A percentile compares a stretch with the other conserved stretches of the same genome.
These are phyloP conservation scores for Sphinx pinastri DNA, from an alignment of 2,888 invertebrate genomes.

Conservation along the genomic window DNA sequence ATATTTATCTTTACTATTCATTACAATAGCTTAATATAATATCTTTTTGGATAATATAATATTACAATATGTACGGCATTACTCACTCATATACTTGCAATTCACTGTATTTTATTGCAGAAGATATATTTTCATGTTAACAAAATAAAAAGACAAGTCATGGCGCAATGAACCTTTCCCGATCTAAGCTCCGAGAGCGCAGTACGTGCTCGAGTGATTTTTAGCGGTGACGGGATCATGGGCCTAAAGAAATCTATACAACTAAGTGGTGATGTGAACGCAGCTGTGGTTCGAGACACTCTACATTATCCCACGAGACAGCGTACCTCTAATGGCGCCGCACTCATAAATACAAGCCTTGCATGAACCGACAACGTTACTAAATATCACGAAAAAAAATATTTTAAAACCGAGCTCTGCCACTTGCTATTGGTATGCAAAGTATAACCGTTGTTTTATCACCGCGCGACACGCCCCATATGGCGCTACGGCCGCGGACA, in stretches of 20 bases:
- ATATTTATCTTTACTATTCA: not conserved
- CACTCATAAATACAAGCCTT: constrained; percentile 39
- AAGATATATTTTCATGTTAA: not conserved
- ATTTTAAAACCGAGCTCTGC: constrained; percentile 5
- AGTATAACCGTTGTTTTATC: constrained; percentile 38
- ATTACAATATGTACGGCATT: no score
- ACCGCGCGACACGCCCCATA: constrained; percentile 25
- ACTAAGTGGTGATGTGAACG: constrained; percentile 52
- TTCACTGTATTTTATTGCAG: not conserved
- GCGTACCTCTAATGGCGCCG: constrained; percentile 42
- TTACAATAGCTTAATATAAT: no score
- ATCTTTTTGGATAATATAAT: no score
- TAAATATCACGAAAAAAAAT: constrained; percentile 17
- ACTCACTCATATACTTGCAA: no score
- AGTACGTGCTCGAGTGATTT: constrained; percentile 57
- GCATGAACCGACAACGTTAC: constrained; percentile 26
- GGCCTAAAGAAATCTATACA: constrained; percentile 46
- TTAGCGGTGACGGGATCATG: constrained; percentile 43
- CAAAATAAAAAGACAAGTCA: constrained; percentile 36
- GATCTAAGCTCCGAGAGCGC: constrained; percentile 45
- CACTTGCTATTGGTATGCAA: constrained; percentile 39
- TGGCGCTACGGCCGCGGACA: constrained; percentile 26
- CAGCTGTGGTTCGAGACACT: constrained; percentile 51
- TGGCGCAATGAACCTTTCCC: constrained; percentile 37
- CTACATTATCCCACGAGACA: constrained; percentile 39